Base-by-base conservation (phyloP, 2,113 vertebrate species). In the Acanthisitta chloris region DNA sequence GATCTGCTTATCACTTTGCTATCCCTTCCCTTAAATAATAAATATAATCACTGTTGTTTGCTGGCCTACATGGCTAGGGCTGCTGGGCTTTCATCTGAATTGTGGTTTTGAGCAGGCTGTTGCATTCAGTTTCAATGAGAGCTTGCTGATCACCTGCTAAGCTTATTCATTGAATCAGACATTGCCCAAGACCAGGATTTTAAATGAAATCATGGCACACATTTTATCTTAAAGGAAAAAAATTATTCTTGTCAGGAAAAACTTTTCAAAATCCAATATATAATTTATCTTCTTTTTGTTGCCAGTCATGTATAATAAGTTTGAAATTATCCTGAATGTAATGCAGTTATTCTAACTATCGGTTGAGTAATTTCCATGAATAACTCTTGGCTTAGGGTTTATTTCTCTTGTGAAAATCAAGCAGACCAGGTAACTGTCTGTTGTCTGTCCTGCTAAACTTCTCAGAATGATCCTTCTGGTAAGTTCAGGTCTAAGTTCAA, bases 11-110 rank as follows among this genome's bases (percentile, higher is more conserved):
- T 62, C 40, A 4, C 34, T 88, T 71, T 16, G 13, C 46, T 28
- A 3, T 57, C 48, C 57, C 73, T 74, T 70, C 48, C 51, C 84
- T 61, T 95, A 80, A 96, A 95, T 94, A 54, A 92, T 85, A 34
- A 28, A 94, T 82, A 45, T 13, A 45, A 36, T 72, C 61, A 5
- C 24, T 24, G 4, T 38, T 61, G 20, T 64, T 73, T 46, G n/a
- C 43, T 71, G 40, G 46, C 43, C 69, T 73, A 34, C 28, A 6
- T 36, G 61, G 11, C 51, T 64, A n/a, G 51, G 26, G 42, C 11
- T 54, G 25, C 51, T 70, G 80, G 23, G 51, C 25, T 91, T 67
- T 80, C 14, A 2, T 42, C 38, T 33, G 51, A 38, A 20, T 29
- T 51, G 38, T 4, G 26, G 52, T n/a, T 88, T 64, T n/a, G 58